Base-by-base conservation (phyloP, 2,797 vertebrate genomes). In the Centroberyx gerrardi region DNA sequence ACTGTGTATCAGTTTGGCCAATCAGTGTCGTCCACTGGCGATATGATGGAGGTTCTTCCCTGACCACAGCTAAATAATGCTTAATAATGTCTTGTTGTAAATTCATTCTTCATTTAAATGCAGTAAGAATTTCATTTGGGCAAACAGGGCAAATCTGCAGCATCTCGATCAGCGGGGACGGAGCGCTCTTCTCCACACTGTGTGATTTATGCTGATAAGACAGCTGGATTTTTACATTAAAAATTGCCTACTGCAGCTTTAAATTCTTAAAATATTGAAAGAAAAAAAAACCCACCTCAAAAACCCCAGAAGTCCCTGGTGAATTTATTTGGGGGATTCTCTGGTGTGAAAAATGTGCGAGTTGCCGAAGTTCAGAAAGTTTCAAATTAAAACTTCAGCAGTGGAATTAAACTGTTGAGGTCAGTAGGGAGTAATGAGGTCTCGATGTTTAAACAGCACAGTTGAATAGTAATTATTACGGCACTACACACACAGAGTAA, bases 341-440 rank as follows among this genome's bases (percentile, higher is more conserved):
- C 9, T 40, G 33, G 33, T 36, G 4, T 36, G 4, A 36, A 36
- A 36, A 36, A 62, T 77, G 31, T 10, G 2, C 29, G 33, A 44
- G 27, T 62, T 49, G 14, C 5, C 18, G 1, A 0, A 68, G 73
- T 83, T 74, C 70, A 76, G 12, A 64, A 87, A 78, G 84, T 86
- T 77, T 72, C 54, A 84, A 74, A 88, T 86, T 49, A 78, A 82
- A 88, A 87, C 84, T 78, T 86, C 42, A 38, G 76, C 67, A 4
- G 61, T 17, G 9, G 78, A 88, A 87, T 88, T 79, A 72, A 79
- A 38, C 2, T 0, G 49, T 18, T 4, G 64, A 81, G 86, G 79
- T 89, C 84, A 81, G 74, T 6, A 80, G 66, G 72, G 79, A 88
- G 61, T 77, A 84, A 89, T 84, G 75, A 85, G 72, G 52, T 74